A percentile compares a stretch with the other conserved stretches of the same genome.
Evolutionary conservation across 2,113 vertebrate species (phyloP).

Genomic region (Epinephelus moara): DNA sequence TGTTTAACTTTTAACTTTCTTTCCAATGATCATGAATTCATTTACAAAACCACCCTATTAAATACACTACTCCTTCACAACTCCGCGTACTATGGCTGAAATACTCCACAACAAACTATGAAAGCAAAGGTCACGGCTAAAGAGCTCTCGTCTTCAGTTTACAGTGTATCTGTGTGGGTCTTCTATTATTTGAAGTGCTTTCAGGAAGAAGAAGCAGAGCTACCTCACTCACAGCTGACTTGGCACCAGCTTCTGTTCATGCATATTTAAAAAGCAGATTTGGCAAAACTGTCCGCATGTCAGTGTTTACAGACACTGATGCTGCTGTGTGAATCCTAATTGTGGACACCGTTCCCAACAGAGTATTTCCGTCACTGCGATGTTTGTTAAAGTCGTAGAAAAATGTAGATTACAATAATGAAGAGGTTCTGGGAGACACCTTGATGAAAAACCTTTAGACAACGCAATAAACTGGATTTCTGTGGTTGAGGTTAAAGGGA

Average conservation of each 20-base stretch:
- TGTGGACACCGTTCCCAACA: neutral
- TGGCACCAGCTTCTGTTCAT: conserved; percentile 53
- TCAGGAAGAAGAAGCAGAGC: conserved; percentile 25
- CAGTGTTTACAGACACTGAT: conserved; percentile 39
- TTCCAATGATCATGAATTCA: conserved; percentile 3
- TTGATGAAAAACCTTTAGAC: neutral
- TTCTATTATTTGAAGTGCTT: conserved; percentile 16
- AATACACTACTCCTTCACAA: neutral
- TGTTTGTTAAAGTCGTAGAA: neutral
- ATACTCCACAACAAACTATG: neutral
- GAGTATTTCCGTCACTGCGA: neutral
- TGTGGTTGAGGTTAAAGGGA: neutral
- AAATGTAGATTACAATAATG: conserved; percentile 3
- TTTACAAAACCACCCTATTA: conserved; percentile 2
- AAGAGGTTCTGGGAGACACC: conserved; percentile 20
- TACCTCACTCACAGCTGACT: conserved; percentile 60
- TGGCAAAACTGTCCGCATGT: conserved; percentile 41
- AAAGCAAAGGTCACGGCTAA: conserved; percentile 19
- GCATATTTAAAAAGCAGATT: conserved; percentile 64
- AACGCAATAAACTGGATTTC: conserved; percentile 5
- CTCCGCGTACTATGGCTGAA: neutral
- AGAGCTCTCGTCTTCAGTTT: conserved; percentile 8
- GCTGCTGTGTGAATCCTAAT: conserved; percentile 36
- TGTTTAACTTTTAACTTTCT: neutral
- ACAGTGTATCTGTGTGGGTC: neutral